Percentiles rank a stretch among this genome's conserved stretches.
These are phyloP conservation scores for Anastatus disparis DNA, from an alignment of 1,140 invertebrate genomes.

Conservation along the genomic window DNA sequence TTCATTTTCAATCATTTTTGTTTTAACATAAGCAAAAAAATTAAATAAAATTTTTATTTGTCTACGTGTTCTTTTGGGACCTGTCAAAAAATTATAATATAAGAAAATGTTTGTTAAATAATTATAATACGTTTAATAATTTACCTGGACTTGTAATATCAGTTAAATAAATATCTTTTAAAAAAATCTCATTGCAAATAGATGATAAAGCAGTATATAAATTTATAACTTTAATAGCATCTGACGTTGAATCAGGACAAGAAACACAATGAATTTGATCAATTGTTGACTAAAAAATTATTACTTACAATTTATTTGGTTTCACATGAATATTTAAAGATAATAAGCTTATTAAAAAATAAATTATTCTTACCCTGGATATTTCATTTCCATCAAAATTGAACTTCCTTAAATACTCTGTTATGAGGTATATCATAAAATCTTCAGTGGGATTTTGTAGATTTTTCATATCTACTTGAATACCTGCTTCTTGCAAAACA, in stretches of 20 bases:
- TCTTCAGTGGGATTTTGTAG: constrained; percentile 52
- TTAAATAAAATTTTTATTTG: constrained; percentile 50
- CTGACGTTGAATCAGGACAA: constrained; percentile 39
- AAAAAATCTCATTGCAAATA: constrained; percentile 51
- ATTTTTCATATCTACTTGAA: constrained; percentile 48
- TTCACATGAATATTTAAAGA: too few species aligned
- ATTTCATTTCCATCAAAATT: constrained; percentile 44
- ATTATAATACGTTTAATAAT: too few species aligned
- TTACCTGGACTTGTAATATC: constrained; percentile 54
- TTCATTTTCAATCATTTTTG: constrained; percentile 44
- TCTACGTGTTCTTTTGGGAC: constrained; percentile 49
- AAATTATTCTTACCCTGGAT: constrained; percentile 40
- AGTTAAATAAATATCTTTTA: constrained; percentile 50
- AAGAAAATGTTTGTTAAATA: too few species aligned
- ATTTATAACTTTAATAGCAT: constrained; percentile 50
- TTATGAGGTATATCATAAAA: constrained; percentile 47
- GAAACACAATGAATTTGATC: constrained; percentile 45
- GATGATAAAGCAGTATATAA: constrained; percentile 43
- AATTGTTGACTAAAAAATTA: constrained; percentile 45
- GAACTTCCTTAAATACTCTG: constrained; percentile 46
- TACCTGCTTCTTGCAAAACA: constrained; percentile 43
- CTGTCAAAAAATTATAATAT: too few species aligned
- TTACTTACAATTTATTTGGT: too few species aligned
- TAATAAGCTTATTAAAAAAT: too few species aligned
- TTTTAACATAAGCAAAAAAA: constrained; percentile 50